Base-by-base conservation (phyloP, 2,113 vertebrate genomes). In the Pagrus major region DNA sequence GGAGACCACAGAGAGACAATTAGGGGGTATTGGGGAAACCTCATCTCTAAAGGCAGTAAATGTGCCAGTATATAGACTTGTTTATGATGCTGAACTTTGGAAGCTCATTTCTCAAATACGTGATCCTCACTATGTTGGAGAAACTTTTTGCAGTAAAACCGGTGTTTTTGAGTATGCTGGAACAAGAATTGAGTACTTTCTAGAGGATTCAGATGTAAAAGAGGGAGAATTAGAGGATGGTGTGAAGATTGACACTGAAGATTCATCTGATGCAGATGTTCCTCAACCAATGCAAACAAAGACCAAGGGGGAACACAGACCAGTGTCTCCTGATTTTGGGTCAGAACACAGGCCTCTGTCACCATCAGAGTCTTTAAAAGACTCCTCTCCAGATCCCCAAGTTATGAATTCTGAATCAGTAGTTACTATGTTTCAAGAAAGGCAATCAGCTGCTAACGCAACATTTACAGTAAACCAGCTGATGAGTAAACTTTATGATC, bases 91-190 rank as follows among this genome's bases (percentile, higher is more conserved):
- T 68, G 86, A 89, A 64, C 49, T 82, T 25, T 78, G 89, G 82
- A 93, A 92, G 66, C 76, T 90, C 4, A 93, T 94, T 66, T 93
- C 91, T 71, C 90, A 93, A 72, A 80, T 93, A 39, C 64, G 54
- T 78, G 94, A 94, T 80, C 86, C 89, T 52, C 93, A 93, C 1
- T 95, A 93, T 88, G 88, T 84, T 67, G 92, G 90, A 12, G 76
- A 93, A 58, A 87, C 75, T 12, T 89, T 85, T 63, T 86, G 21
- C 29, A 75, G 73, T 33, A 91, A 90, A 80, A 81, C 85, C 2
- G 83, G 73, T 20, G 41, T 71, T 74, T 93, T 93, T 56, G 68
- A 92, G 46, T 87, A 75, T 71, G 58, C 54, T 72, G 70, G 73
- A 33, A 85, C 59, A 33, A 78, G 42, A 78, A 63, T 33, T 55